These are phyloP conservation scores for Anoplopoma fimbria DNA, from an alignment of 2,113 vertebrate species.

Conservation along the genomic window DNA sequence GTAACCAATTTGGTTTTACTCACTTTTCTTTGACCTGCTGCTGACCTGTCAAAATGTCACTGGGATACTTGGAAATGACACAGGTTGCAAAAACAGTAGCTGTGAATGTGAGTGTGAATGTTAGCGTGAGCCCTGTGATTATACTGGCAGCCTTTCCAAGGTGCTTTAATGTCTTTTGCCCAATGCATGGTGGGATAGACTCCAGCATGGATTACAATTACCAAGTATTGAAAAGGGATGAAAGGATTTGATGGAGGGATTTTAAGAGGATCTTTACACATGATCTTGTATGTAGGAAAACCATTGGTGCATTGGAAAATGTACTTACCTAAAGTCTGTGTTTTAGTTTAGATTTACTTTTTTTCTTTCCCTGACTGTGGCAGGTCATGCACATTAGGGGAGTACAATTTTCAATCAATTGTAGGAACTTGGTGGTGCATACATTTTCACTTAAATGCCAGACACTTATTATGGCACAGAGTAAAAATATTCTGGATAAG, in stretches of 20 bases:
- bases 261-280: neutral
- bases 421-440: neutral
- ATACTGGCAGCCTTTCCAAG: neutral
- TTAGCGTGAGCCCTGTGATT: conserved; percentile 14
- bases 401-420: conserved; percentile 8
- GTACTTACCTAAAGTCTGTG: neutral
- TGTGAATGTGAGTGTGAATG: conserved; percentile 6
- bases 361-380: neutral
- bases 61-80: conserved; percentile 3
- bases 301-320: neutral
- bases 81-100: conserved; percentile 7
- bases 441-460: conserved; percentile 3
- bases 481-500: conserved; percentile 11
- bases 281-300: neutral
- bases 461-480: conserved; percentile 8
- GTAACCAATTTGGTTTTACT: conserved; percentile 12
- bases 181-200: neutral
- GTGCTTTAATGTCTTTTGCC: neutral
- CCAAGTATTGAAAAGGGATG: conserved; percentile 4
- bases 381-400: neutral
- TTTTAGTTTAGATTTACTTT: neutral
- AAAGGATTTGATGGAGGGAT: neutral
- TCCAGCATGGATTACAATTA: conserved; percentile 2
- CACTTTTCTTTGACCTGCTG: conserved; percentile 18
- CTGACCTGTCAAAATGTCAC: conserved; percentile 14